Evolutionary conservation across 2,888 invertebrate genomes (phyloP), one percentile per base, ranked within the genome.

Genomic region (Chymomyza amoena): DNA sequence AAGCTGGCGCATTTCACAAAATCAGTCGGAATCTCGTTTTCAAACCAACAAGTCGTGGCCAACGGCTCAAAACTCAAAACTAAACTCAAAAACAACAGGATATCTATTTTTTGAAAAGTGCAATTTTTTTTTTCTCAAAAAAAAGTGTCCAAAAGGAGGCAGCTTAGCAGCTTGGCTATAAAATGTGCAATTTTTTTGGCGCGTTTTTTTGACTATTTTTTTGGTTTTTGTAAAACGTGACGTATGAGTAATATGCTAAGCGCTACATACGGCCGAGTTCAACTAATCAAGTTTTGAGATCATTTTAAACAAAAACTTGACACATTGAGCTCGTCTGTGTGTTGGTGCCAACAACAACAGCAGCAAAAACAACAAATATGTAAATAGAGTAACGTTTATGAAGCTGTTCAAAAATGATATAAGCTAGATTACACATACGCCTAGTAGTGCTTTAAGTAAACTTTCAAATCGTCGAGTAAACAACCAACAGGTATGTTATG

Each of bases 11-110:
- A 75, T 76, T 77, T 81, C 85, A 84, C 75, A 80, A 84, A 83
- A 89, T 91, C 90, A 91, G 90, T 91, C 84, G 80, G 80, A 89
- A 84, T 83, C 80, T 86, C 83, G 83, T 86, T 84, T 84, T 84
- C 88, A 85, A 90, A 78, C 90, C 80, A 85, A 78, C 71, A 83
- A 89, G 91, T 89, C 80, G 80, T 73, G 76, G 57, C 57, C 13
- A 70, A 50, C 71, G 64, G 76, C 76, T 70, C 56, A 4, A 61
- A 59, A 54, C 18, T 25, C 59, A 32, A 45, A 32, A 51, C 10
- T 45, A 20, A 68, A 50, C 16, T 13, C 15, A 59, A 59, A 13
- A 16, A 45, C 10, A 32, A 15, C 39, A 4, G 13, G 2, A 45
- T 45, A 13, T 10, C 1, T 45, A 13, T 45, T 45, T 54, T 45